Evolutionary conservation across 1,140 invertebrate species (phyloP).

Genomic region (Seison nebaliae): DNA sequence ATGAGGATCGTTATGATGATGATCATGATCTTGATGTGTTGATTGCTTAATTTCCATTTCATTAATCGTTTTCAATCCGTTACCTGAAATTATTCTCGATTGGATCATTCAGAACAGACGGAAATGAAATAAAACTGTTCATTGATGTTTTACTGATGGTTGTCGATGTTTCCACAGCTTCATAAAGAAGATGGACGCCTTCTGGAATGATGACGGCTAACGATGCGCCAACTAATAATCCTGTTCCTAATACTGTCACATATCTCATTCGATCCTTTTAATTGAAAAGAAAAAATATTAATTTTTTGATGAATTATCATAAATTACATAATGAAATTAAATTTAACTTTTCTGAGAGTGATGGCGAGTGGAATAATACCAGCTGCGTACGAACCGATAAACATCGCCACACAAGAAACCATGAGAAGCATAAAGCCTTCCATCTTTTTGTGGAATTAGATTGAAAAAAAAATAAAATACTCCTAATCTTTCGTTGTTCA

Average conservation of each 20-base stretch:
- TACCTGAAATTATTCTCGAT: too few relatives aligned
- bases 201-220: conserved; percentile 92
- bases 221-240: conserved; percentile 82
- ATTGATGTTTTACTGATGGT: background rate
- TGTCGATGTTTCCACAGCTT: conserved; percentile 17
- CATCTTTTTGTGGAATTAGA: conserved; percentile 34
- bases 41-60: too few relatives aligned
- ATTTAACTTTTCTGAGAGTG: conserved; percentile 63
- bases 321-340: background rate
- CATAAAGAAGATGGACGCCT: conserved; percentile 57
- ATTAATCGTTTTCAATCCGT: too few relatives aligned
- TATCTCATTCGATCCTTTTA: conserved; percentile 70
- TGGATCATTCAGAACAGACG: too few relatives aligned
- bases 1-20: conserved; percentile 18
- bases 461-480: too few relatives aligned
- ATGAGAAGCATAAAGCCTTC: conserved; percentile 52
- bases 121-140: too few relatives aligned
- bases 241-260: conserved; percentile 75
- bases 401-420: conserved; percentile 58
- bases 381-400: conserved; percentile 68
- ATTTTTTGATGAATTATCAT: background rate
- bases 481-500: too few relatives aligned
- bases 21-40: conserved; percentile 17
- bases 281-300: conserved; percentile 37
- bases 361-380: conserved; percentile 73